Evolutionary conservation across 2,888 invertebrate genomes (phyloP).

Genomic region (Drosophila mulleri): DNA sequence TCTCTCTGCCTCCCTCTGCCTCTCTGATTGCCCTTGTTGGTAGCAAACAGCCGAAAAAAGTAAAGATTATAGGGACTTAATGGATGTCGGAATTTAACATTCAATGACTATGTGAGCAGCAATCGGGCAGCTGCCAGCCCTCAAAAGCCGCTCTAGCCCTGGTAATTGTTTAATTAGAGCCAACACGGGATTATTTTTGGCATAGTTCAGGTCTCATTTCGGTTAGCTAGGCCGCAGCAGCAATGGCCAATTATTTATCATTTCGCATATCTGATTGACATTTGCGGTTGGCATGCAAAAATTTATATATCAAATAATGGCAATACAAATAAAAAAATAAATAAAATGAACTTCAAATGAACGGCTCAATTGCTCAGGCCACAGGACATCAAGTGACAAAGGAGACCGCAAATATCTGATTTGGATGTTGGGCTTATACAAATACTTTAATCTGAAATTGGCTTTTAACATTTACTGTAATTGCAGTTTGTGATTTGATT

Average conservation of each 20-base stretch:
- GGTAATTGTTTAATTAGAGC: conserved; percentile 50
- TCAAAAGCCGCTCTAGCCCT: not conserved
- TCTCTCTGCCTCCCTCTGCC: not conserved
- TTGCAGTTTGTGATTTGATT: conserved; percentile 52
- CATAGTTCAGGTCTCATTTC: conserved; percentile 44
- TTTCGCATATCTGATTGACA: conserved; percentile 39
- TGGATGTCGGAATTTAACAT: conserved; percentile 32
- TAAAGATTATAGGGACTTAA: conserved; percentile 30
- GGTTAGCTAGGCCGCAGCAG: conserved; percentile 56
- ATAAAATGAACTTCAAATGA: not conserved
- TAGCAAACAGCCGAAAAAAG: conserved; percentile 2
- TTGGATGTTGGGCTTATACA: conserved; percentile 24
- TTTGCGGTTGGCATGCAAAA: conserved; percentile 35
- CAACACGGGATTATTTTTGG: conserved; percentile 21
- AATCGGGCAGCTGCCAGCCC: not conserved
- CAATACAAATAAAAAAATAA: not conserved
- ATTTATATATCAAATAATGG: not conserved
- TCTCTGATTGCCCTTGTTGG: conserved; percentile 11
- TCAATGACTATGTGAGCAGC: conserved; percentile 6
- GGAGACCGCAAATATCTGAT: conserved; percentile 45
- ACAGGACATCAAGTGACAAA: conserved; percentile 2
- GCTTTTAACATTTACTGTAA: conserved; percentile 40
- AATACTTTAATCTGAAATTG: conserved; percentile 37
- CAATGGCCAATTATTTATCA: conserved; percentile 30
- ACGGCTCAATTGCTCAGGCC: not conserved